Percentiles rank a stretch among this genome's conserved stretches.
These are phyloP conservation scores for Ambastaia sidthimunki DNA, from an alignment of 2,797 vertebrate genomes.

Conservation along the genomic window DNA sequence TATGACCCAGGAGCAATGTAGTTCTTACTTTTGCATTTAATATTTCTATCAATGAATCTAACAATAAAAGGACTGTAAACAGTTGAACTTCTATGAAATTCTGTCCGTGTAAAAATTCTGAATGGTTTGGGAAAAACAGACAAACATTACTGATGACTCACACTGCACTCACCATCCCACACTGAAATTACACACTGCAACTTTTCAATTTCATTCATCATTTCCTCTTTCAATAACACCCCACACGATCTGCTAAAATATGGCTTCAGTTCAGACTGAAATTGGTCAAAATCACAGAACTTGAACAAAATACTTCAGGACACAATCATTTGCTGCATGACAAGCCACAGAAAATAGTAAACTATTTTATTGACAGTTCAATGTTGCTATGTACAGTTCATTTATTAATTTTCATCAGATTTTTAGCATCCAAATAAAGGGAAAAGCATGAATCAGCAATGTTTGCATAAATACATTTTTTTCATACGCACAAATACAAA, in stretches of 20 bases:
- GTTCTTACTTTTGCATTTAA: slow-evolving; percentile 6
- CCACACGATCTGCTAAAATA: neutral
- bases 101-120: neutral
- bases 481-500: slow-evolving; percentile 30
- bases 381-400: slow-evolving; percentile 86
- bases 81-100: neutral
- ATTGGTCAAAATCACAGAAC: neutral
- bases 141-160: no score
- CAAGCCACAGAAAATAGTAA: slow-evolving; percentile 83
- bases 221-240: neutral
- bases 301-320: slow-evolving; percentile 74
- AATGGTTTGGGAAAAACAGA: neutral
- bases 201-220: neutral
- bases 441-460: slow-evolving; percentile 36
- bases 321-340: slow-evolving; percentile 80
- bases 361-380: slow-evolving; percentile 85
- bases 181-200: neutral
- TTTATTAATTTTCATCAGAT: slow-evolving; percentile 65
- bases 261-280: neutral
- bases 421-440: slow-evolving; percentile 54
- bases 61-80: neutral
- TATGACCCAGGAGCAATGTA: slow-evolving; percentile 11
- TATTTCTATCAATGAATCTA: neutral
- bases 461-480: slow-evolving; percentile 57
- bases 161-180: neutral